phyloP scores from a whole-genome alignment of 2,113 vertebrate genomes.

The Climacteris rufus region DNA sequence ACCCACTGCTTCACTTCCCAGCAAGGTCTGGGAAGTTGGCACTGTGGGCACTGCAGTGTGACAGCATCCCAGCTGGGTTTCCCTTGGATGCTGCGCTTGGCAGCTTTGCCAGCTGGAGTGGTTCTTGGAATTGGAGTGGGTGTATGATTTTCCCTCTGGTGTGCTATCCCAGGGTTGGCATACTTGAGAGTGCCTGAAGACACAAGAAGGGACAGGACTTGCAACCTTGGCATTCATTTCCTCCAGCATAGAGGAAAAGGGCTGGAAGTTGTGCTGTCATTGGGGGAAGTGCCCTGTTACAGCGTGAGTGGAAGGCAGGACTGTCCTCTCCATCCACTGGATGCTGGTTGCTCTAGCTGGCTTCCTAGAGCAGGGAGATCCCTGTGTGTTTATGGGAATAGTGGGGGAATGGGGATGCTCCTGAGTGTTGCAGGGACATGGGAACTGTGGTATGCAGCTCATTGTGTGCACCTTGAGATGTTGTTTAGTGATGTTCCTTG shows the following conservation, averaged over 20 bases:
- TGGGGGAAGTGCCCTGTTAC: background rate
- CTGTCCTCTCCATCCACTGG: accelerated
- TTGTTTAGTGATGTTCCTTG: background rate
- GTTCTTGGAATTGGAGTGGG: conserved; percentile 51
- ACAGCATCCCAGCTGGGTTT: background rate
- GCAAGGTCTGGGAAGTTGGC: background rate
- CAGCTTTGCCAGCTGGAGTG: conserved; percentile 1
- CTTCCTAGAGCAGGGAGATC: background rate
- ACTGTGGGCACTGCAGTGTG: accelerated
- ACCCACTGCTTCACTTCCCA: background rate
- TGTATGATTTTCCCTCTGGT: conserved; percentile 52
- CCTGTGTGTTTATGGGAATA: background rate
- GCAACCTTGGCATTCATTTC: background rate
- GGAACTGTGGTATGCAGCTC: accelerated
- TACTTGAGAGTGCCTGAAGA: conserved; percentile 9
- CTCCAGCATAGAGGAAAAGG: background rate
- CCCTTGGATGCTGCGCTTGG: background rate
- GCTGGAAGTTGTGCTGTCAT: accelerated
- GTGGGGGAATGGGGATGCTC: background rate
- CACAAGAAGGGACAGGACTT: background rate
- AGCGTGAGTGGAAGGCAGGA: background rate
- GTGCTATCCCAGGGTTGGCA: background rate
- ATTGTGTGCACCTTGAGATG: background rate
- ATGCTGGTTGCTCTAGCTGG: background rate
- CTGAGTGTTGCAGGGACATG: background rate